Percentiles rank a stretch among this genome's conserved stretches.
These are phyloP conservation scores for Cistogaster globosa DNA, from an alignment of 2,888 invertebrate species.

Conservation along the genomic window DNA sequence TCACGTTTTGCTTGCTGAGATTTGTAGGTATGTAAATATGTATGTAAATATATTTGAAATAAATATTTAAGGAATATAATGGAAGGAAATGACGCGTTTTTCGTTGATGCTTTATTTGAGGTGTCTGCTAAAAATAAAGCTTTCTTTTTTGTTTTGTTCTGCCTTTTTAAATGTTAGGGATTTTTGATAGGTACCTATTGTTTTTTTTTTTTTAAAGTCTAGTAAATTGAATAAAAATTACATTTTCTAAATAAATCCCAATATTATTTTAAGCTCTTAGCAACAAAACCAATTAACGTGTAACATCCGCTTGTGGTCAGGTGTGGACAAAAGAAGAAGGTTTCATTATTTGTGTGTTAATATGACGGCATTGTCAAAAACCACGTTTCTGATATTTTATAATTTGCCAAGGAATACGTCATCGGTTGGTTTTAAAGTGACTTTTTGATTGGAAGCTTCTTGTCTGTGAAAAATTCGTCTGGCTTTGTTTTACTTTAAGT, in stretches of 20 bases:
- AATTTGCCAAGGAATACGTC: slow-evolving; percentile 17
- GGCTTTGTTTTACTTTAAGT: slow-evolving; percentile 31
- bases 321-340: slow-evolving; percentile 11
- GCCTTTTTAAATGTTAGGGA: background rate
- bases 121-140: slow-evolving; percentile 53
- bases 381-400: slow-evolving; percentile 26
- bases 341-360: background rate
- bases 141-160: slow-evolving; percentile 10
- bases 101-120: background rate
- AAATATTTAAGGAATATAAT: slow-evolving; percentile 33
- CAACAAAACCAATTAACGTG: background rate
- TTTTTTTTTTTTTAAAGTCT: background rate
- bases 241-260: background rate
- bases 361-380: background rate
- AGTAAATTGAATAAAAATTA: too few species aligned
- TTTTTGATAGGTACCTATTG: background rate
- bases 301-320: slow-evolving; percentile 11
- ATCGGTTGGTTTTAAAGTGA: background rate
- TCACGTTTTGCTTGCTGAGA: too few species aligned
- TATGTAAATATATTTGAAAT: background rate
- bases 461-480: slow-evolving; percentile 4
- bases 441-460: slow-evolving; percentile 18
- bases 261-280: background rate
- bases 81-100: slow-evolving; percentile 57
- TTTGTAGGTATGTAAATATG: too few species aligned